These are phyloP conservation scores for Eupithecia insigniata DNA, from an alignment of 2,888 invertebrate genomes.

Conservation along the genomic window DNA sequence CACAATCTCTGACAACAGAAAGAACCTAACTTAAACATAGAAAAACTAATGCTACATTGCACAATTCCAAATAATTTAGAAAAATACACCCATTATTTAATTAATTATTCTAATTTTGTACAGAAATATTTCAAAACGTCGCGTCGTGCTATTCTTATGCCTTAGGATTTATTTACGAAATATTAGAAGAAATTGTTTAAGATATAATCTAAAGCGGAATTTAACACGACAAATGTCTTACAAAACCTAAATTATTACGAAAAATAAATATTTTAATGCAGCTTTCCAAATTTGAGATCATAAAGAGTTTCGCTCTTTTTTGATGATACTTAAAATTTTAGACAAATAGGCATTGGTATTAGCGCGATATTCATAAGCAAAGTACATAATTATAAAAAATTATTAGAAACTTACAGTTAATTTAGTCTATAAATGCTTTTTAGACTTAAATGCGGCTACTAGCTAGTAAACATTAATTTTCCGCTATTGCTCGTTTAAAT, in stretches of 20 bases:
- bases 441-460: constrained; percentile 35
- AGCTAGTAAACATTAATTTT: constrained; percentile 26
- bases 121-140: constrained; percentile 18
- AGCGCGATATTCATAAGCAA: neutral
- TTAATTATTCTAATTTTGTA: constrained; percentile 28
- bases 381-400: neutral
- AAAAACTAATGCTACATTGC: constrained; percentile 66
- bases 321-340: constrained; percentile 25
- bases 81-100: constrained; percentile 33
- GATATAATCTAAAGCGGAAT: neutral
- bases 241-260: constrained; percentile 21
- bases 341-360: constrained; percentile 17
- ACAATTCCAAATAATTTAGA: constrained; percentile 63
- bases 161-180: neutral
- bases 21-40: neutral
- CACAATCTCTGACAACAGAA: neutral
- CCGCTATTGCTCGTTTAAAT: constrained; percentile 13
- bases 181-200: neutral
- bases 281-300: constrained; percentile 35
- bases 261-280: constrained; percentile 37
- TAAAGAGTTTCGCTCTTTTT: constrained; percentile 23
- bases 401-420: neutral
- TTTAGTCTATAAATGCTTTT: constrained; percentile 28
- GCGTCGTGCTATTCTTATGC: constrained; percentile 4
- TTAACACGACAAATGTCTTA: constrained; percentile 18